Evolutionary conservation across 1,140 invertebrate genomes (phyloP), one percentile per base, ranked within the genome.

Genomic region (Lasioglossum albipes): DNA sequence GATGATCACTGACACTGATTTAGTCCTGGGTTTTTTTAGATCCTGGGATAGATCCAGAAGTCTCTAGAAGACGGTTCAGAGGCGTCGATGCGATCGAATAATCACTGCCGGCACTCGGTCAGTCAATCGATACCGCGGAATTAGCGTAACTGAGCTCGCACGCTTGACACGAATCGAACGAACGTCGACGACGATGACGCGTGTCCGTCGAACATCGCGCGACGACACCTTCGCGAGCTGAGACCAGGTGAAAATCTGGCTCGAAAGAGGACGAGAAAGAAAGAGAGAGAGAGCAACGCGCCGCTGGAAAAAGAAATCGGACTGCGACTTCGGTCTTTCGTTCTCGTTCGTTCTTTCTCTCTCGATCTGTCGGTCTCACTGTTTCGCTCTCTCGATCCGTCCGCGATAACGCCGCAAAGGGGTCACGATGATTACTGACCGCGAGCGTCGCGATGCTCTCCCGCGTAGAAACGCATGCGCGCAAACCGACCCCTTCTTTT

Each of bases 61-160:
- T 1, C 45, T 49, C 10, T 5, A 16, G 6, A 5, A 52, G 49
- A 16, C 13, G 13, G 0, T 18, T 54, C 1, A 16, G 16, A 16
- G 52, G 52, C 52, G 18, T 49, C 89, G 88, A 91, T 91, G 88
- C 75, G 71, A 73, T 59, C 71, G 78, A 77, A 66, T 79, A 87
- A 88, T 86, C 84, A 89, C 87, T 84, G 84, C 83, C 83, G 84
- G 79, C 84, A 84, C 87, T 89, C 84, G 84, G 84, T 89, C 85
- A 78, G 84, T 88, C 84, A 91, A 91, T 91, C 90, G 89, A 91
- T 91, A 90, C 75, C 81, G 85, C 84, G 84, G 87, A 89, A 91
- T 90, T 89, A 90, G 86, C 85, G 85, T 85, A 84, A 89, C 82
- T 84, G 87, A 81, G 82, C 82, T 74, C 69, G 76, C 61, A 80